These are phyloP conservation scores for Spodoptera exigua DNA, from an alignment of 2,888 invertebrate genomes.

Conservation along the genomic window DNA sequence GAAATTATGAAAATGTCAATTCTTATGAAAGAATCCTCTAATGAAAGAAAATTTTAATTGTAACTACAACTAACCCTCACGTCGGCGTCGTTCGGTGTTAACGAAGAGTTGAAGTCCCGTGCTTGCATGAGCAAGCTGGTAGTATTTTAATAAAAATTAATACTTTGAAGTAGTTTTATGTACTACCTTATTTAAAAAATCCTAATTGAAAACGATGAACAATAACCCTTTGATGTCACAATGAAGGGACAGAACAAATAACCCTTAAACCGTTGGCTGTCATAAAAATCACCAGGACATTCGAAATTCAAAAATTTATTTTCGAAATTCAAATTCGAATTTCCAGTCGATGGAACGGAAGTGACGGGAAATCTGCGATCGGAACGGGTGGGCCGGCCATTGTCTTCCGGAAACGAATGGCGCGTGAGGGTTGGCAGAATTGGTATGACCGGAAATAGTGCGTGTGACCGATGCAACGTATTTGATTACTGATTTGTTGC, in stretches of 20 bases:
- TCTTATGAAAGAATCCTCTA: too few relatives aligned
- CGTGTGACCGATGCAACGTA: constrained; percentile 70
- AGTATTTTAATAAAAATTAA: too few relatives aligned
- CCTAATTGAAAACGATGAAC: constrained; percentile 3
- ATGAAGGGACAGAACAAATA: too few relatives aligned
- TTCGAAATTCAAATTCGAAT: constrained; percentile 62
- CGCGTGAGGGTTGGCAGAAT: constrained; percentile 74
- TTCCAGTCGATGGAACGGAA: constrained; percentile 67
- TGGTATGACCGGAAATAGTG: constrained; percentile 78
- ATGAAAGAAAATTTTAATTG: too few relatives aligned
- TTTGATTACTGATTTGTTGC: constrained; percentile 41
- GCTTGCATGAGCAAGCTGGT: too few relatives aligned
- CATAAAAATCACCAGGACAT: constrained; percentile 50
- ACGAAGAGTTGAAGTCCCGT: too few relatives aligned
- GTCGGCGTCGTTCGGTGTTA: too few relatives aligned
- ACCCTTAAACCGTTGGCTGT: constrained; percentile 40
- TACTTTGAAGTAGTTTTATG: too few relatives aligned
- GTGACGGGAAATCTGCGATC: constrained; percentile 76
- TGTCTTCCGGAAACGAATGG: constrained; percentile 86
- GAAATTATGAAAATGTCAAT: too few relatives aligned
- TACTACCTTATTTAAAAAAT: not conserved
- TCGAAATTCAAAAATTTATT: constrained; percentile 53
- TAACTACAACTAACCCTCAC: too few relatives aligned
- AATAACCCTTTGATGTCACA: constrained; percentile 21
- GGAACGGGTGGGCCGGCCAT: constrained; percentile 80